Evolutionary conservation across 2,888 invertebrate genomes (phyloP).

Genomic region (Cyclophora punctaria): DNA sequence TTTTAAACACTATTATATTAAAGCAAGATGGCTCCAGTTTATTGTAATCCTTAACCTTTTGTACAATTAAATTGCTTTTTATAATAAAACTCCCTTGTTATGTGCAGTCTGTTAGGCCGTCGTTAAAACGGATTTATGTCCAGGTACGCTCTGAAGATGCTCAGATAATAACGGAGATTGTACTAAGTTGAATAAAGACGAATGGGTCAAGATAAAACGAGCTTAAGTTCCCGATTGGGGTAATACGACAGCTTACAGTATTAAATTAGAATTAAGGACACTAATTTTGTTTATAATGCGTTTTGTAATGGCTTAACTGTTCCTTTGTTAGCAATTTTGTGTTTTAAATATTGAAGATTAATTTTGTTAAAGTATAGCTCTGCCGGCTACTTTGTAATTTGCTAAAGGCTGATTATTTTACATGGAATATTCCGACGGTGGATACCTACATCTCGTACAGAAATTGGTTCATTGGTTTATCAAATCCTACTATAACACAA

Average conservation of each 20-base stretch:
- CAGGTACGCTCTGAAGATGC: conserved; percentile 5
- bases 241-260: conserved; percentile 1
- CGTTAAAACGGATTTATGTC: conserved; percentile 10
- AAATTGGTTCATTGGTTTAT: too few relatives aligned
- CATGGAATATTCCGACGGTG: too few relatives aligned
- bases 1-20: conserved; percentile 30
- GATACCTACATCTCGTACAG: too few relatives aligned
- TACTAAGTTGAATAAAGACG: conserved; percentile 6
- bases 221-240: background rate
- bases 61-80: conserved; percentile 17
- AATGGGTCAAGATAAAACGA: conserved; percentile 6
- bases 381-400: too few relatives aligned
- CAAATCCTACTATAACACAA: too few relatives aligned
- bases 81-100: conserved; percentile 5
- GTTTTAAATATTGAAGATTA: too few relatives aligned
- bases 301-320: background rate
- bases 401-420: too few relatives aligned
- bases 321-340: background rate
- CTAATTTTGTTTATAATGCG: background rate
- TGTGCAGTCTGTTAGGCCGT: conserved; percentile 9
- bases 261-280: conserved; percentile 1
- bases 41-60: conserved; percentile 24
- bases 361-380: too few relatives aligned
- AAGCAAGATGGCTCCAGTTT: conserved; percentile 24
- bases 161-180: conserved; percentile 7